Percentiles rank a stretch among this genome's conserved stretches.
These are phyloP conservation scores for Macroglossus sobrinus DNA, from an alignment of 2,113 vertebrate species.

Conservation along the genomic window DNA sequence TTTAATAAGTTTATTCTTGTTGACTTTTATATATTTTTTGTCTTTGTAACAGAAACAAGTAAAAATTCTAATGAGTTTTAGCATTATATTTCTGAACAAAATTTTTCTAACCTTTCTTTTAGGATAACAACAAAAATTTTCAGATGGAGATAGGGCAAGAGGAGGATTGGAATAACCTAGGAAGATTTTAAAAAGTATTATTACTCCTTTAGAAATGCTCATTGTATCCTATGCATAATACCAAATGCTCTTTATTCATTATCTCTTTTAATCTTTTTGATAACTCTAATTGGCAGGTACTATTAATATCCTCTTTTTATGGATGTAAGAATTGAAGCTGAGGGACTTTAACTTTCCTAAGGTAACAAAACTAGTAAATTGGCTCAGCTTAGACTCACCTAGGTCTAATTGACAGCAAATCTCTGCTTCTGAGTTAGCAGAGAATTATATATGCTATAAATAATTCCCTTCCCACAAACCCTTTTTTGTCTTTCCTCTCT, in stretches of 20 bases:
- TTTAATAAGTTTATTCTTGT: conserved; percentile 28
- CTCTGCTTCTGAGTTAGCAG: conserved; percentile 5
- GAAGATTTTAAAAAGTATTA: not conserved
- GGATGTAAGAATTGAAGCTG: conserved; percentile 9
- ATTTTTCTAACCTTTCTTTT: conserved; percentile 45
- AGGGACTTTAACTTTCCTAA: conserved; percentile 38
- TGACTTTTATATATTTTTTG: not conserved
- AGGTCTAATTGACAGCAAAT: conserved; percentile 10
- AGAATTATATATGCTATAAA: not conserved
- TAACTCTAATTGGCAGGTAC: conserved; percentile 35
- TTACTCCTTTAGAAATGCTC: not conserved
- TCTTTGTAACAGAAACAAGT: not conserved
- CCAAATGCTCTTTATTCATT: conserved; percentile 41
- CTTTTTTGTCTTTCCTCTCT: conserved; percentile 28
- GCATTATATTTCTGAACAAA: not conserved
- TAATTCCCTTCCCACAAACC: conserved; percentile 10
- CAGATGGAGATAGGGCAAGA: not conserved
- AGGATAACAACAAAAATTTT: conserved; percentile 43
- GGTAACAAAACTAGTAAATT: conserved; percentile 36
- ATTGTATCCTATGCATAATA: not conserved
- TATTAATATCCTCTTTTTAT: conserved; percentile 4
- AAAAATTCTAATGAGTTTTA: conserved; percentile 24
- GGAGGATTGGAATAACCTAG: not conserved
- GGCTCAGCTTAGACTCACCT: not conserved
- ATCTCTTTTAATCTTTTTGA: conserved; percentile 50